Evolutionary conservation across 2,888 invertebrate species (phyloP).

Genomic region (Microdon myrmicae): DNA sequence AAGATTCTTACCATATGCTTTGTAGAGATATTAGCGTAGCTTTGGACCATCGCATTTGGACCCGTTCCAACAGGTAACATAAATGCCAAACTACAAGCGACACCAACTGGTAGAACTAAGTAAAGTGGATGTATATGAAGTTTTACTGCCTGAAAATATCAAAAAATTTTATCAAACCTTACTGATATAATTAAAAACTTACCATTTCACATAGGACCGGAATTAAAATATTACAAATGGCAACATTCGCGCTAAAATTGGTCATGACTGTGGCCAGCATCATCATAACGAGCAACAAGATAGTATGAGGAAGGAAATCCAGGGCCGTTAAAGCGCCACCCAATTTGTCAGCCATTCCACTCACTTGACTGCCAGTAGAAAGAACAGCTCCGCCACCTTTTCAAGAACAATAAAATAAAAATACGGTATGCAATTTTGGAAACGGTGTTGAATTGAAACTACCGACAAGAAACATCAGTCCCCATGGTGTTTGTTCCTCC

Average conservation of each 20-base stretch:
- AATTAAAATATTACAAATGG: constrained; percentile 83
- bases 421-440: too few species aligned
- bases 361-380: constrained; percentile 81
- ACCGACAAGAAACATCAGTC: constrained; percentile 81
- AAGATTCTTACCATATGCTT: constrained; percentile 72
- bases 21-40: constrained; percentile 78
- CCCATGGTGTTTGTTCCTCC: constrained; percentile 88
- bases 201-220: constrained; percentile 82
- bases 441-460: neutral
- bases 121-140: constrained; percentile 81
- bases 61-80: constrained; percentile 93
- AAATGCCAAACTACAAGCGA: constrained; percentile 87
- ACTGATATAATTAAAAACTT: constrained; percentile 25
- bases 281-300: constrained; percentile 78
- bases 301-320: constrained; percentile 70
- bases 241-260: constrained; percentile 86
- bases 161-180: constrained; percentile 8
- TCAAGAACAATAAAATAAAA: too few species aligned
- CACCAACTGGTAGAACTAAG: constrained; percentile 84
- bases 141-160: constrained; percentile 70
- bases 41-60: constrained; percentile 89
- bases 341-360: constrained; percentile 78
- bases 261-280: constrained; percentile 79
- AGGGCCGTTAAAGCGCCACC: constrained; percentile 75
- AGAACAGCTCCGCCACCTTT: constrained; percentile 85